Base-by-base conservation (phyloP, 2,888 invertebrate genomes). In the Melieria omissa region DNA sequence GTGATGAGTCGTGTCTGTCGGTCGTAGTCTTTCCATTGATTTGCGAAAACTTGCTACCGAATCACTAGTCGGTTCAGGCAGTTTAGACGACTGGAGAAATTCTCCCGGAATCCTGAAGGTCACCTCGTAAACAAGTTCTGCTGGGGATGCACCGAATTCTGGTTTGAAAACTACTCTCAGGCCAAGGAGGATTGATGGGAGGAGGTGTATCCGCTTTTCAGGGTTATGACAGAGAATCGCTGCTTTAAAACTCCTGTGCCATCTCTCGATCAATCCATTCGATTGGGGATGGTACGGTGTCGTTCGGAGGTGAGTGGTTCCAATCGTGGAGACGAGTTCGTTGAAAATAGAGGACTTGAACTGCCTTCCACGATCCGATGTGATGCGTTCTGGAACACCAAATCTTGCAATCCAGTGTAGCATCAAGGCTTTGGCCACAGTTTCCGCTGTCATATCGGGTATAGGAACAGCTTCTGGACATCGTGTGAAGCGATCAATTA, bases 381-480 rank as follows among this genome's bases (percentile, higher is more conserved):
- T 29, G 5, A 63, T 63, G 44, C 52, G 42, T 49, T 16, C 65
- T 5, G 65, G 57, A 55, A 65, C 55, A 14, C 65, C 65, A 65
- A 65, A 57, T 44, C 65, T 29, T 5, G 57, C 14, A 9, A 65
- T 65, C 65, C 65, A 65, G 44, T 44, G 12, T 7, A 7, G 12
- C 45, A 65, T 45, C 55, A 65, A n/a, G 7, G 52, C 7, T 63
- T 64, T 47, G 41, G 47, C 49, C 5, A 64, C 64, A 12, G 12
- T 64, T 52, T 47, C 64, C 3, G 81, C 77, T 6, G 77, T 74
- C 54, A 78, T 78, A 47, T 81, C 77, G 14, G 47, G 42, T 3
- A 81, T 61, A 1, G 80, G 79, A 4, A 77, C 65, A 9, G 78
- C 79, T 45, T 77, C 79, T 3, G 78, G 79, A 79, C 80, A 82